Conservation (phyloP, 2,797 vertebrate species). For the Philypnodon macrostomus region DNA sequence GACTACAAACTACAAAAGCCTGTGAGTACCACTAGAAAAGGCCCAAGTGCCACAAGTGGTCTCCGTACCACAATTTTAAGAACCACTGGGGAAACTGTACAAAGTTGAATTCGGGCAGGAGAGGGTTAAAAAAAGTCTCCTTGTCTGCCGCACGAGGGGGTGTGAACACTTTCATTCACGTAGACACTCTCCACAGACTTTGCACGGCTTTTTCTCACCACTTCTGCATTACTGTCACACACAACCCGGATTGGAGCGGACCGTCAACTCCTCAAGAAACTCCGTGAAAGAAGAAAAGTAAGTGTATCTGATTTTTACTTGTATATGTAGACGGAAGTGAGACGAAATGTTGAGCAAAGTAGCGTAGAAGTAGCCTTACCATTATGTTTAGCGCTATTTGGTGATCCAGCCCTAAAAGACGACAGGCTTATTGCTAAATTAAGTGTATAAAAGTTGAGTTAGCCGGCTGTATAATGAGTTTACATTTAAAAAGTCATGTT, state of each 20-base stretch:
- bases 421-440: background rate
- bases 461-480: too few relatives aligned
- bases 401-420: background rate
- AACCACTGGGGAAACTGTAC: too few relatives aligned
- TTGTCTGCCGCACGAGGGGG: constrained; percentile 25
- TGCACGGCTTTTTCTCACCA: constrained; percentile 3
- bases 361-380: background rate
- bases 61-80: too few relatives aligned
- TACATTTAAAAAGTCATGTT: too few relatives aligned
- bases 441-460: background rate
- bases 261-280: background rate
- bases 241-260: background rate
- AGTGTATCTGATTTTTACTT: constrained; percentile 12
- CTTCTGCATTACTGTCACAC: constrained; percentile 5
- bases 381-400: background rate
- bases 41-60: too few relatives aligned
- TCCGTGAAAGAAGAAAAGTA: constrained; percentile 23
- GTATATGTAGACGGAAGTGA: background rate
- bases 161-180: constrained; percentile 21
- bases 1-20: too few relatives aligned
- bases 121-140: constrained; percentile 32
- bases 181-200: constrained; percentile 5
- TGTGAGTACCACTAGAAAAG: too few relatives aligned
- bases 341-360: too few relatives aligned
- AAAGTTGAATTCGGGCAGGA: constrained; percentile 12